phyloP scores from a whole-genome alignment of 2,888 invertebrate species.

The Meliscaeva auricollis region DNA sequence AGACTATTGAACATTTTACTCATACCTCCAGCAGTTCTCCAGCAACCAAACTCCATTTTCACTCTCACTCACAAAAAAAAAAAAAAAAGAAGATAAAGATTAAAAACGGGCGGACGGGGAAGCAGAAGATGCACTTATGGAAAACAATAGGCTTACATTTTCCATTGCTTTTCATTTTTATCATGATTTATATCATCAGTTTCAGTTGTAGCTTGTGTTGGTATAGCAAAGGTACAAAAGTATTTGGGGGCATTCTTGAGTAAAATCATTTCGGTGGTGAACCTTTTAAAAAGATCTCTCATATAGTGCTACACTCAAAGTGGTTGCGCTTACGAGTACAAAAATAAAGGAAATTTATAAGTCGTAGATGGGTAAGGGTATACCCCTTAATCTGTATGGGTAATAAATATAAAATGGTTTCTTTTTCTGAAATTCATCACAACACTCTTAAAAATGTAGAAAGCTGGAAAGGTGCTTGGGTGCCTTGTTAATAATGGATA shows the following conservation, averaged over 20 bases:
- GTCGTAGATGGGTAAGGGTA: too few species aligned
- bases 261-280: slow-evolving; percentile 6
- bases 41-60: not conserved
- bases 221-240: not conserved
- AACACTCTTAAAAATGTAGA: too few species aligned
- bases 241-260: slow-evolving; percentile 13
- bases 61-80: not conserved
- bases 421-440: too few species aligned
- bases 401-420: too few species aligned
- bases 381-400: too few species aligned
- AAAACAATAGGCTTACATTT: slow-evolving; percentile 38
- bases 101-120: not conserved
- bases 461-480: too few species aligned
- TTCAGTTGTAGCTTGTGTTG: not conserved
- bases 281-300: not conserved
- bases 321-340: too few species aligned
- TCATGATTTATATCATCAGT: slow-evolving; percentile 9
- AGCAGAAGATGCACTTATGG: slow-evolving; percentile 29
- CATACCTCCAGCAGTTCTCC: too few species aligned
- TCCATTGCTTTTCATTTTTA: slow-evolving; percentile 5
- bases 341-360: too few species aligned
- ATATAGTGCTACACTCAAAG: not conserved
- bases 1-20: slow-evolving; percentile 21
- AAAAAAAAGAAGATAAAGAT: slow-evolving; percentile 1
- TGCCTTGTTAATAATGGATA: too few species aligned